These are phyloP conservation scores for Trididemnum clinides DNA, from an alignment of 23 tunicate genomes.

Conservation along the genomic window DNA sequence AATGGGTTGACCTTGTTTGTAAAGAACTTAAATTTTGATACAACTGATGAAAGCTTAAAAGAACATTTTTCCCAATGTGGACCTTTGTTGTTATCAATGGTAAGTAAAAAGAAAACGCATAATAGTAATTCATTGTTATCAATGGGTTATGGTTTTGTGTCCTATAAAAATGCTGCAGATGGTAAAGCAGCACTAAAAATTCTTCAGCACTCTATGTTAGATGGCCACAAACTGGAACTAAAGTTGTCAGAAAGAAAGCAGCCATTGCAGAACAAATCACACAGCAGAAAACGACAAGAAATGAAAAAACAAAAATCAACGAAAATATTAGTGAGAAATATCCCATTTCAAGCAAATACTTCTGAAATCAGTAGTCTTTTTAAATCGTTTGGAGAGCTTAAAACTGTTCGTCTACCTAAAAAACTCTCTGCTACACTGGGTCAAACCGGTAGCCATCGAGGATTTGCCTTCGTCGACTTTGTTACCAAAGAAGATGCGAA, in stretches of 20 bases:
- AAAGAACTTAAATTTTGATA: constrained; percentile 92
- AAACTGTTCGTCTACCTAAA: constrained; percentile 88
- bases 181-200: constrained; percentile 67
- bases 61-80: constrained; percentile 75
- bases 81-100: constrained; percentile 26
- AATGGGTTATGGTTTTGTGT: constrained; percentile 97
- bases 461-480: constrained; percentile 97
- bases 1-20: constrained; percentile 69
- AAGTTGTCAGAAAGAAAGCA: constrained; percentile 66
- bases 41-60: constrained; percentile 66
- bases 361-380: constrained; percentile 82
- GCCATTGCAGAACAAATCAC: neutral
- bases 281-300: constrained; percentile 47
- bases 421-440: constrained; percentile 45
- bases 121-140: constrained; percentile 60
- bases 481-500: constrained; percentile 76
- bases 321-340: constrained; percentile 88
- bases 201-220: constrained; percentile 65
- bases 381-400: constrained; percentile 90
- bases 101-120: constrained; percentile 74
- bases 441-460: constrained; percentile 74
- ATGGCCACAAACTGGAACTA: constrained; percentile 78
- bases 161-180: constrained; percentile 32
- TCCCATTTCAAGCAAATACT: constrained; percentile 86
- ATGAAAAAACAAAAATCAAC: constrained; percentile 58